Evolutionary conservation across 2,888 invertebrate genomes (phyloP).

Genomic region (Drosophila paranaensis): DNA sequence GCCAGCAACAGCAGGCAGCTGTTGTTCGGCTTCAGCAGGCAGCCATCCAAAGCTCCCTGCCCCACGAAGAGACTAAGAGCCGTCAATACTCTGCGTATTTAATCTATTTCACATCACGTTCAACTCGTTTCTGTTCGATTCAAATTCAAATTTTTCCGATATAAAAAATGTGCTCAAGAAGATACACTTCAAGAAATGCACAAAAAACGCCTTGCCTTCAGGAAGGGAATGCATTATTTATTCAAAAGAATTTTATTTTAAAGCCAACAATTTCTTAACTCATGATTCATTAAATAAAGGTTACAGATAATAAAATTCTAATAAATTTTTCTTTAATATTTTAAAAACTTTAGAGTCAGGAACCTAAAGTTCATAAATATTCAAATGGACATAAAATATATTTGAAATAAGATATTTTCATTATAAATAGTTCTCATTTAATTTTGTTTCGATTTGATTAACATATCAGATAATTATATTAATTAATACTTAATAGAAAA

Average conservation of each 20-base stretch:
- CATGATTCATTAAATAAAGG: no score
- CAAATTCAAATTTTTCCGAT: constrained; percentile 2
- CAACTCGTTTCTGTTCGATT: constrained; percentile 1
- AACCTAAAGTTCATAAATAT: no score
- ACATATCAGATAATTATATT: background rate
- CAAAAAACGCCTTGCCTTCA: background rate
- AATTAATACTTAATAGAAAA: no score
- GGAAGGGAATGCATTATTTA: no score
- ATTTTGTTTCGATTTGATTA: background rate
- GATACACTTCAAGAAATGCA: background rate
- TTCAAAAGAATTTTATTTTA: no score
- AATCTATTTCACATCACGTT: background rate
- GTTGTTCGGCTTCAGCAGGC: constrained; percentile 49
- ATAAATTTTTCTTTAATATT: no score
- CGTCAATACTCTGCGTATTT: constrained; percentile 18
- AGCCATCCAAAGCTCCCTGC: constrained; percentile 29
- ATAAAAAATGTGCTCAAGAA: background rate
- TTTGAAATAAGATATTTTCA: background rate
- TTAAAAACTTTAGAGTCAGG: no score
- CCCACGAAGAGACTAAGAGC: constrained; percentile 12
- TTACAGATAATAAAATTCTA: no score
- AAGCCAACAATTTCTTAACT: no score
- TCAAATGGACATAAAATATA: no score
- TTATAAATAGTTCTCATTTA: background rate
- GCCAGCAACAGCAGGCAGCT: constrained; percentile 46